Percentiles rank a stretch among this genome's conserved stretches.
phyloP scores from a whole-genome alignment of 1,140 invertebrate genomes.

The Aphelinus atriplicis region DNA sequence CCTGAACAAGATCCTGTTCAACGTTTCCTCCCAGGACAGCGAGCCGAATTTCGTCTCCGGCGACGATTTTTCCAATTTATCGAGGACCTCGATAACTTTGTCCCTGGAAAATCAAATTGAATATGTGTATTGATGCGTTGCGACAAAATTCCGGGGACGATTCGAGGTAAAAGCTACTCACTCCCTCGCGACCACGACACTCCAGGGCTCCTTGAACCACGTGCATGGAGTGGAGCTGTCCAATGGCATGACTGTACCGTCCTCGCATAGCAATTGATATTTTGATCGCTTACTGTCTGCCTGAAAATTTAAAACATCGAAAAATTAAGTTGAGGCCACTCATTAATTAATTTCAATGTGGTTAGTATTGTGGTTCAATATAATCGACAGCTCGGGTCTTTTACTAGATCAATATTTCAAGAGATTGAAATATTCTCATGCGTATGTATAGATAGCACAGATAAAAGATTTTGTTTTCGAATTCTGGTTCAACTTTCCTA shows the following conservation, averaged over 20 bases:
- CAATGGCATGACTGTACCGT: conserved; percentile 68
- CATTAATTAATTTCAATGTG: no score
- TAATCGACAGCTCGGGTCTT: no score
- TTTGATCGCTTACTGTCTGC: neutral
- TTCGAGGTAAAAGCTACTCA: conserved; percentile 47
- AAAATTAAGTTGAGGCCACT: no score
- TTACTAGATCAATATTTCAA: no score
- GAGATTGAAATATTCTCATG: no score
- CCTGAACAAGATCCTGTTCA: conserved; percentile 43
- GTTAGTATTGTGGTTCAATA: no score
- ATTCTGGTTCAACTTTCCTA: no score
- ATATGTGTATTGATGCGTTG: neutral
- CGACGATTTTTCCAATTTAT: conserved; percentile 43
- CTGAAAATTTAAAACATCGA: no score
- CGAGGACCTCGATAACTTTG: conserved; percentile 40
- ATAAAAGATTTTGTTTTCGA: no score
- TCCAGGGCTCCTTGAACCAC: conserved; percentile 72
- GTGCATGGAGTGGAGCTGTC: conserved; percentile 63
- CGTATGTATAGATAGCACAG: no score
- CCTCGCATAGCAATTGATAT: conserved; percentile 75
- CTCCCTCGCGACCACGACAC: conserved; percentile 66
- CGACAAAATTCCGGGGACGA: no score
- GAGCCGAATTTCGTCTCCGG: neutral
- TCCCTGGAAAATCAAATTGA: conserved; percentile 19
- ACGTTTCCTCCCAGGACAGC: conserved; percentile 39